Evolutionary conservation across 2,888 invertebrate species (phyloP).

Genomic region (Mycalesis mineus): DNA sequence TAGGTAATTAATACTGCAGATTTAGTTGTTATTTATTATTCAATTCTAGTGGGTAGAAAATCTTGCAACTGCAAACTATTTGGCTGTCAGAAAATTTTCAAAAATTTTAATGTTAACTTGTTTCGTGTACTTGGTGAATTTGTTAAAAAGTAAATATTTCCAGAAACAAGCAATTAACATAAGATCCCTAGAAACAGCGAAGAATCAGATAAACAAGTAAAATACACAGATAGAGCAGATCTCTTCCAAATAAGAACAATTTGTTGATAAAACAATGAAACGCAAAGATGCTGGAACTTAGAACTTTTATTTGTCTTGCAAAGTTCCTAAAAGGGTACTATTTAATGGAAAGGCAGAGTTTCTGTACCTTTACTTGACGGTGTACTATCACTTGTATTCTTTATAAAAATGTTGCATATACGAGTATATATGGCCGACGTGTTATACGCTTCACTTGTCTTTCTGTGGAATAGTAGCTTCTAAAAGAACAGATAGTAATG

Average conservation of each 20-base stretch:
- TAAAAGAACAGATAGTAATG: too few species aligned
- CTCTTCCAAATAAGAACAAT: constrained; percentile 35
- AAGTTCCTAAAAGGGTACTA: constrained; percentile 42
- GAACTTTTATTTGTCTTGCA: constrained; percentile 40
- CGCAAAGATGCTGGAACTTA: constrained; percentile 29
- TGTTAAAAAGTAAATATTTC: constrained; percentile 7
- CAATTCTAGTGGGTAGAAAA: too few species aligned
- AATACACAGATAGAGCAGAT: constrained; percentile 21
- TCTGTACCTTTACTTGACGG: constrained; percentile 26
- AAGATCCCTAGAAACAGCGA: constrained; percentile 12
- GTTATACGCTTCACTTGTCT: too few species aligned
- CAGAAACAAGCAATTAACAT: constrained; percentile 8
- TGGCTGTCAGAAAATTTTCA: too few species aligned
- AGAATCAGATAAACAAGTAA: constrained; percentile 23
- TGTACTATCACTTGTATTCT: neutral
- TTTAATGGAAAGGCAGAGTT: constrained; percentile 43
- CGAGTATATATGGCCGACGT: too few species aligned
- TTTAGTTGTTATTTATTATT: too few species aligned
- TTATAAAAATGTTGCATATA: too few species aligned
- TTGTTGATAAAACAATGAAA: constrained; percentile 38
- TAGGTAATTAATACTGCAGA: too few species aligned
- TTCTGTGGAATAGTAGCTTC: too few species aligned
- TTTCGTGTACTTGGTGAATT: too few species aligned
- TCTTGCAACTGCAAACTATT: too few species aligned
- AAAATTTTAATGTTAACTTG: too few species aligned